A percentile compares a stretch with the other conserved stretches of the same genome.
Conservation (phyloP, 2,797 vertebrate genomes). For the Sebastes wilsoni region DNA sequence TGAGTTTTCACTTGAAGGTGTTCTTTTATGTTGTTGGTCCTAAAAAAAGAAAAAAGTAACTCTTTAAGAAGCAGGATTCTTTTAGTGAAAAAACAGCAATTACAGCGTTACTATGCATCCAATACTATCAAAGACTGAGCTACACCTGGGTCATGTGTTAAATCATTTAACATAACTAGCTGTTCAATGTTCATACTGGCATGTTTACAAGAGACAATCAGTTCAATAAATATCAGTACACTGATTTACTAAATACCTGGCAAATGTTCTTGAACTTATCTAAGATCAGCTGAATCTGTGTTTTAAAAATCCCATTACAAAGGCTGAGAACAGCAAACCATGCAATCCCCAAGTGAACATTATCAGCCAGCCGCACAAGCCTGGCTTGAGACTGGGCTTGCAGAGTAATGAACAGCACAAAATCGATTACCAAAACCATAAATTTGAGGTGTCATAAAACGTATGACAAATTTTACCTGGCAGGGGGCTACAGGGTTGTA, state of each 20-base stretch:
- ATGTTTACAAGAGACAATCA: neutral
- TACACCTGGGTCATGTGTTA: neutral
- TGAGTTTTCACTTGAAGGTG: conserved; percentile 23
- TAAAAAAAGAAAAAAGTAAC: conserved; percentile 6
- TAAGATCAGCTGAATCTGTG: neutral
- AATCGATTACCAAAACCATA: neutral
- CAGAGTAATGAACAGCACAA: neutral
- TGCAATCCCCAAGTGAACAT: neutral
- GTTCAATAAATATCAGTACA: neutral
- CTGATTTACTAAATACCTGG: neutral
- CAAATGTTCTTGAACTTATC: neutral
- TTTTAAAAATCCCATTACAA: neutral
- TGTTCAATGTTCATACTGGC: neutral
- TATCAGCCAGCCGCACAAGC: neutral
- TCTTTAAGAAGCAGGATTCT: neutral
- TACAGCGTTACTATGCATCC: neutral
- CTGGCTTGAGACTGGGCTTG: neutral
- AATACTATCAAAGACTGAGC: neutral
- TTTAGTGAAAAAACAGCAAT: neutral
- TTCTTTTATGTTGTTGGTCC: conserved; percentile 33
- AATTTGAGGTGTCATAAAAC: neutral
- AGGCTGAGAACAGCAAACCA: neutral
- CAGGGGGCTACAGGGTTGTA: neutral
- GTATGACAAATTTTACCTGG: conserved; percentile 39
- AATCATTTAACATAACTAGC: neutral